Evolutionary conservation across 1,140 invertebrate genomes (phyloP).

Genomic region (Bradysia coprophila): DNA sequence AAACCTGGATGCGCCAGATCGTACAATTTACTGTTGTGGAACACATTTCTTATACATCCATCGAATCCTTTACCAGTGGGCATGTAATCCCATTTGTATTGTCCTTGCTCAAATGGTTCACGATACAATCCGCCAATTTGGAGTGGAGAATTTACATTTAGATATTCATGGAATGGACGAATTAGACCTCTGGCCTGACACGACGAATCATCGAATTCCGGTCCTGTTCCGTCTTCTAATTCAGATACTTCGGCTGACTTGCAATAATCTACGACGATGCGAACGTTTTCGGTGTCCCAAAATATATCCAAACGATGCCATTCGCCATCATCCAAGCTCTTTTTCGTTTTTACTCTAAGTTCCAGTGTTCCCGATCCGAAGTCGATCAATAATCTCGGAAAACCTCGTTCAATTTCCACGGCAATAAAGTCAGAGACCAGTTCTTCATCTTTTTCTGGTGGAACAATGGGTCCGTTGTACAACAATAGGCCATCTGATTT

Average conservation of each 20-base stretch:
- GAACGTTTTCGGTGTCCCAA: constrained; percentile 81
- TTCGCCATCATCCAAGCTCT: constrained; percentile 76
- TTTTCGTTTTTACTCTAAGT: constrained; percentile 70
- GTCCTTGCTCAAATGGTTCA: constrained; percentile 65
- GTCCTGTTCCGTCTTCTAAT: constrained; percentile 68
- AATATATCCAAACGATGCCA: constrained; percentile 94
- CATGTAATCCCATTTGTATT: constrained; percentile 74
- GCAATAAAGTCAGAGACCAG: constrained; percentile 88
- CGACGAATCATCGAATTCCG: constrained; percentile 66
- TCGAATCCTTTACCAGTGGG: constrained; percentile 77
- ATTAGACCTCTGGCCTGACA: constrained; percentile 79
- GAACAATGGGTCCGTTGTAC: constrained; percentile 92
- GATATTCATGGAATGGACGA: constrained; percentile 87
- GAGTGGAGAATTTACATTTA: constrained; percentile 89
- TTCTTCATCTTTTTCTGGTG: constrained; percentile 72
- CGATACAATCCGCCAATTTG: constrained; percentile 84
- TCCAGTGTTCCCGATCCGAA: constrained; percentile 89
- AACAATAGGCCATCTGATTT: constrained; percentile 81
- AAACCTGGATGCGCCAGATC: constrained; percentile 78
- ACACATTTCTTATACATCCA: constrained; percentile 87
- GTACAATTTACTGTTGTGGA: constrained; percentile 91
- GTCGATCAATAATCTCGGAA: constrained; percentile 77
- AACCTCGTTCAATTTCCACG: constrained; percentile 76
- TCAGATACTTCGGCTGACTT: constrained; percentile 70
- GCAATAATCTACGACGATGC: constrained; percentile 85